These are phyloP conservation scores for Macrotus californicus DNA, from an alignment of 2,113 vertebrate genomes.

Conservation along the genomic window DNA sequence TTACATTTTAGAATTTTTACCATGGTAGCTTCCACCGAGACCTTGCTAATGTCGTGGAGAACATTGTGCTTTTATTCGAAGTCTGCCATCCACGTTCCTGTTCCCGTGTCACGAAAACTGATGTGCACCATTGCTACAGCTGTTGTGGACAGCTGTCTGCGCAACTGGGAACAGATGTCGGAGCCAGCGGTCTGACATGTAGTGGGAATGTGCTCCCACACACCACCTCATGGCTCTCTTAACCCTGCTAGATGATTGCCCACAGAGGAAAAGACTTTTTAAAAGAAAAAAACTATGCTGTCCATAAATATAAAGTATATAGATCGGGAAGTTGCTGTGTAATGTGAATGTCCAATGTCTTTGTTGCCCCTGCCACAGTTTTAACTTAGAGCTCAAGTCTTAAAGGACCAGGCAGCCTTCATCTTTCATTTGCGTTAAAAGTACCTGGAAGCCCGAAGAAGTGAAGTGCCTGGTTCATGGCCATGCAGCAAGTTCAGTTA, in stretches of 20 bases:
- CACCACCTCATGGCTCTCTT: conserved; percentile 80
- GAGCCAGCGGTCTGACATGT: conserved; percentile 80
- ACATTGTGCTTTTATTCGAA: conserved; percentile 63
- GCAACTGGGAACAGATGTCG: conserved; percentile 82
- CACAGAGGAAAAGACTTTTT: conserved; percentile 72
- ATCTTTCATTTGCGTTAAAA: conserved; percentile 18
- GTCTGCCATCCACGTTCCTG: conserved; percentile 57
- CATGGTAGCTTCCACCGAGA: conserved; percentile 63
- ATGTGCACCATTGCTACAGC: conserved; percentile 75
- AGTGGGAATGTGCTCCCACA: conserved; percentile 80
- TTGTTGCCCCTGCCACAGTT: neutral
- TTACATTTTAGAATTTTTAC: conserved; percentile 46
- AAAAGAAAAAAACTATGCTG: conserved; percentile 36
- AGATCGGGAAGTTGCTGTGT: neutral
- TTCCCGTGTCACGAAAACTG: conserved; percentile 64
- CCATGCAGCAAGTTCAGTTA: conserved; percentile 31
- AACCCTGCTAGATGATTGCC: conserved; percentile 74
- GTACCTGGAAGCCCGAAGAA: conserved; percentile 13
- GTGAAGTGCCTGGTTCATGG: neutral
- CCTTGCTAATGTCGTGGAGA: conserved; percentile 67
- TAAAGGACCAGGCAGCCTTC: neutral
- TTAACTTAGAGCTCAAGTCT: neutral
- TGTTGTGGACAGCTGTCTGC: conserved; percentile 79
- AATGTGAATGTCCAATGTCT: neutral
- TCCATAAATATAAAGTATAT: neutral